A percentile compares a stretch with the other conserved stretches of the same genome.
phyloP scores from a whole-genome alignment of 37 sponge, comb jelly and placozoan species.

The Eunapius fragilis region DNA sequence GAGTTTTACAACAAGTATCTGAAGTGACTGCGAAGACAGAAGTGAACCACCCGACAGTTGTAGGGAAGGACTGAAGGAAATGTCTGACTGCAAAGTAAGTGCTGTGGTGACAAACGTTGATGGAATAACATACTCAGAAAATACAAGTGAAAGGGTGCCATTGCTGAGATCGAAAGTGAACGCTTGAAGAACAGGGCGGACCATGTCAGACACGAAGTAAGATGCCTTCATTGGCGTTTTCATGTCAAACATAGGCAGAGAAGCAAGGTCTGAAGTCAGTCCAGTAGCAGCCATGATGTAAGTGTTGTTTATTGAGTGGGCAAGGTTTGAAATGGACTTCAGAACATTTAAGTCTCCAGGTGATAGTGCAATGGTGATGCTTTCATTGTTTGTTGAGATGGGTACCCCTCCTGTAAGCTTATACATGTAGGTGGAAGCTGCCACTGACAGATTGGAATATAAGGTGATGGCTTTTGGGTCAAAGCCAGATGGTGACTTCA shows the following conservation, averaged over 20 bases:
- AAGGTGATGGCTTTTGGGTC: constrained; percentile 43
- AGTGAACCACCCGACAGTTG: constrained; percentile 63
- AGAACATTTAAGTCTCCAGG: constrained; percentile 48
- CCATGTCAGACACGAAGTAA: constrained; percentile 59
- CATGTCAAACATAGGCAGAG: constrained; percentile 3
- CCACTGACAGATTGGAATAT: constrained; percentile 22
- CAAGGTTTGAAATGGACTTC: constrained; percentile 61
- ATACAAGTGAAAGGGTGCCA: constrained; percentile 70
- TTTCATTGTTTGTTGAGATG: constrained; percentile 11
- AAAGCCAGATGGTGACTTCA: constrained; percentile 38
- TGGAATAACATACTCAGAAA: constrained; percentile 74
- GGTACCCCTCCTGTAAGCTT: constrained; percentile 52
- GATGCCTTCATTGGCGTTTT: constrained; percentile 28
- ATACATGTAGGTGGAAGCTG: constrained; percentile 25
- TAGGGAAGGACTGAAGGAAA: background rate
- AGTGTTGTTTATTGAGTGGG: constrained; percentile 61
- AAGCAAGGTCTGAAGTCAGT: constrained; percentile 52
- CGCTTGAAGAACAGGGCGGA: constrained; percentile 52
- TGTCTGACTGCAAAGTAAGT: constrained; percentile 56
- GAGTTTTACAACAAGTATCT: constrained; percentile 48
- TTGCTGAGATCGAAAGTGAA: constrained; percentile 66
- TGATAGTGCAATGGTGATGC: constrained; percentile 25
- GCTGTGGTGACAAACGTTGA: constrained; percentile 51
- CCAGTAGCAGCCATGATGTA: constrained; percentile 40
- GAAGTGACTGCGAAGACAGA: constrained; percentile 38